These are phyloP conservation scores for Pterostichus madidus DNA, from an alignment of 2,888 invertebrate genomes.

Conservation along the genomic window DNA sequence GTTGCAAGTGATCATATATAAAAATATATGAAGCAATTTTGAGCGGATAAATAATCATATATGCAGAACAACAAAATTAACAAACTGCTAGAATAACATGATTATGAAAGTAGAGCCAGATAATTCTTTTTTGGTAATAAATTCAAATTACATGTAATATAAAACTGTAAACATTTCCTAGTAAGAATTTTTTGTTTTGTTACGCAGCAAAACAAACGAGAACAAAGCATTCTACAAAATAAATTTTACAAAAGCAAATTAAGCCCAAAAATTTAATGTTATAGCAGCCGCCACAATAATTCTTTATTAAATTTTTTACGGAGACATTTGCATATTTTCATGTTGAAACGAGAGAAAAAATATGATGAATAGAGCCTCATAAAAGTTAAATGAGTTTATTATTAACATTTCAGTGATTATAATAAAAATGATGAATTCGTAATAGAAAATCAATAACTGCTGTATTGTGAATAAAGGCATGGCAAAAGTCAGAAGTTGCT, in stretches of 20 bases:
- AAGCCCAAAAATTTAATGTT: constrained; percentile 57
- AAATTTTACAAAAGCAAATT: constrained; percentile 59
- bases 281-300: constrained; percentile 55
- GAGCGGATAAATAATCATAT: too few relatives aligned
- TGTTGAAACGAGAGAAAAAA: constrained; percentile 51
- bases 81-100: too few relatives aligned
- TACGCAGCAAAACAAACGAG: constrained; percentile 23
- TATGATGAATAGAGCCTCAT: constrained; percentile 51
- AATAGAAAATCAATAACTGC: constrained; percentile 27
- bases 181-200: constrained; percentile 36
- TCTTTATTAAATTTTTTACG: constrained; percentile 62
- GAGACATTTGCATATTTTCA: constrained; percentile 60
- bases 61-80: too few relatives aligned
- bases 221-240: constrained; percentile 57
- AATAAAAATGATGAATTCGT: constrained; percentile 41
- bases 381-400: constrained; percentile 61
- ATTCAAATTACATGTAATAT: neutral
- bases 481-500: constrained; percentile 18
- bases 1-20: too few relatives aligned
- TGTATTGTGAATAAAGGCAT: neutral
- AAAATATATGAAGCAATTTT: too few relatives aligned
- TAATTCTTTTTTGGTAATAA: neutral
- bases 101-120: too few relatives aligned
- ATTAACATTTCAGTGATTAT: constrained; percentile 43
- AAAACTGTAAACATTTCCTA: constrained; percentile 50